These are phyloP conservation scores for Scarus forsteni DNA, from an alignment of 2,797 vertebrate genomes.

Conservation along the genomic window DNA sequence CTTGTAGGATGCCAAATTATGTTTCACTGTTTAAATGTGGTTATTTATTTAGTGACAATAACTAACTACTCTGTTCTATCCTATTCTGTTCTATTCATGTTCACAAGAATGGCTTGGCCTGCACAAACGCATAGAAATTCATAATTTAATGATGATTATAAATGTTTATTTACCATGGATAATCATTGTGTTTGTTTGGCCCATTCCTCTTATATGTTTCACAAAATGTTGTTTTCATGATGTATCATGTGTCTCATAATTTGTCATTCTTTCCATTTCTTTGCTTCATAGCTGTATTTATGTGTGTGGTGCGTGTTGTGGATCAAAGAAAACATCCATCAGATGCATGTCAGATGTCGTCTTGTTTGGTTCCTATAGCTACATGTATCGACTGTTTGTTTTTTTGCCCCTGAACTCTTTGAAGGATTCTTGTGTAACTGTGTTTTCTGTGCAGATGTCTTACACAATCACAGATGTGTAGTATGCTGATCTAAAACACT, in stretches of 20 bases:
- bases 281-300: neutral
- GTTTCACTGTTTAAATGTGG: too few species aligned
- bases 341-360: slow-evolving; percentile 55
- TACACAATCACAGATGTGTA: slow-evolving; percentile 44
- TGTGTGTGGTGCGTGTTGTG: slow-evolving; percentile 10
- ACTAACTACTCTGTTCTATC: too few species aligned
- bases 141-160: too few species aligned
- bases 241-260: neutral
- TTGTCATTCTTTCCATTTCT: slow-evolving; percentile 13
- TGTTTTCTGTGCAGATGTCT: slow-evolving; percentile 30
- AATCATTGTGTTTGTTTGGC: neutral
- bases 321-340: slow-evolving; percentile 33
- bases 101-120: too few species aligned
- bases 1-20: too few species aligned
- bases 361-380: slow-evolving; percentile 42
- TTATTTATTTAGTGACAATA: too few species aligned
- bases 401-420: slow-evolving; percentile 16
- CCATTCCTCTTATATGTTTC: neutral
- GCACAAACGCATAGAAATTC: too few species aligned
- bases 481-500: slow-evolving; percentile 7
- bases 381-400: slow-evolving; percentile 32
- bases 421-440: slow-evolving; percentile 33
- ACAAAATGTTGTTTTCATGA: neutral
- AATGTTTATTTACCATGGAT: neutral
- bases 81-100: too few species aligned